Base-by-base conservation (phyloP, 2,888 invertebrate genomes). In the Lithophane semibrunnea region DNA sequence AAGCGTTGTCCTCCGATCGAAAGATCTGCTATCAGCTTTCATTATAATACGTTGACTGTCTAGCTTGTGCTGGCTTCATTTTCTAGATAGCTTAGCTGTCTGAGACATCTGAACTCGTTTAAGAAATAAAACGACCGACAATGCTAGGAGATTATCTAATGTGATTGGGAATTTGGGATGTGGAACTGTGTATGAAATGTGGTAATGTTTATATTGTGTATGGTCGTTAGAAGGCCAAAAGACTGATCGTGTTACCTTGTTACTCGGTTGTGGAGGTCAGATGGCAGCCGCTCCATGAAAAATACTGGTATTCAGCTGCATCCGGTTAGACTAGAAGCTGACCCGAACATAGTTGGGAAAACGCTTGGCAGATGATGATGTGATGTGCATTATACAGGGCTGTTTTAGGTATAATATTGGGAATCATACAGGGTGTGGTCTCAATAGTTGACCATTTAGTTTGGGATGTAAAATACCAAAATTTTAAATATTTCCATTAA, bases 31-130 rank as follows among this genome's bases (percentile, higher is more conserved):
- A 60, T 78, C 60, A 54, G 13, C 68, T 29, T 1, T 29, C 64
- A 69, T 69, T 73, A 65, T 12, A 79, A 61, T 61, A 79, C 73
- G 56, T 83, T 83, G 73, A 56, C 79, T 79, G 79, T 61, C 78
- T 77, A 54, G 65, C 58, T 12, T 12, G 21, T 18, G 49, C 56
- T 60, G 24, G 52, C 37, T 66, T 61, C 56, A 61, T 69, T 77
- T 63, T 73, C 37, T n/a, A 37, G 42, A 70, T 44, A 65, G 60
- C 29, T 37, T 18, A 8, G 76, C 37, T 82, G 56, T 64, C 56
- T 58, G 13, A 29, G 60, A 65, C n/a, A 29, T 47, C 42, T 56
- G 42, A 52, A 75, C 24, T 54, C 24, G 37, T 80, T 7, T 82
- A n/a, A 47, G 61, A 76, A 82, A 81, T 75, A 63, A 76, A 76